phyloP scores from a whole-genome alignment of 2,113 vertebrate species.

The Dolichotis patagonum region DNA sequence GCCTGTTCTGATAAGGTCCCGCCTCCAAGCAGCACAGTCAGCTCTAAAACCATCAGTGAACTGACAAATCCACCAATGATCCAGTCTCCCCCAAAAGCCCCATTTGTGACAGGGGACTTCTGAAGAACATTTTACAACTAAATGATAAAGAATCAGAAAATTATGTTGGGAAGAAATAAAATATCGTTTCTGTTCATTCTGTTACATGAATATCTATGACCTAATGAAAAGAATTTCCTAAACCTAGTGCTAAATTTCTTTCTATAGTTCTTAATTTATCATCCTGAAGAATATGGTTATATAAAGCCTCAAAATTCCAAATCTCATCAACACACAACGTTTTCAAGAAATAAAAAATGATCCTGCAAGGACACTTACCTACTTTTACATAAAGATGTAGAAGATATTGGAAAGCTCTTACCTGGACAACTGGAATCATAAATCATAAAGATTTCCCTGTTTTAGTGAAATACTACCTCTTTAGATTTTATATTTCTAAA shows the following conservation, averaged over 20 bases:
- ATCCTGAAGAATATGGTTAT: not conserved
- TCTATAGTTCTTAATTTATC: not conserved
- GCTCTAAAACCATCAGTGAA: not conserved
- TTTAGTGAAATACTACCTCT: slow-evolving; percentile 15
- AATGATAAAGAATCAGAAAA: not conserved
- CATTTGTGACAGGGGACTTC: not conserved
- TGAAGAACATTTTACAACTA: not conserved
- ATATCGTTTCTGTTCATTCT: not conserved
- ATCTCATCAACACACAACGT: not conserved
- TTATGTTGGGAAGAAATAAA: not conserved
- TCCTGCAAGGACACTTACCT: not conserved
- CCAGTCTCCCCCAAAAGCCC: not conserved
- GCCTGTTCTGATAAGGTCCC: not conserved
- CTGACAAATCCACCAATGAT: not conserved
- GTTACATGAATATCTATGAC: not conserved
- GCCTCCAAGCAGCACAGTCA: not conserved
- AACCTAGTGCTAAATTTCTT: not conserved
- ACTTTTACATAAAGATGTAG: not conserved
- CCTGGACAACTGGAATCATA: not conserved
- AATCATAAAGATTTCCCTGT: not conserved
- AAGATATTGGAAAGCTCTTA: slow-evolving; percentile 31
- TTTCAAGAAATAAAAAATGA: slow-evolving; percentile 39
- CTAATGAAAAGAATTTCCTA: not conserved
- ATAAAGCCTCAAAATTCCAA: not conserved
- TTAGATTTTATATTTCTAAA: slow-evolving; percentile 18